Conservation (phyloP, 2,888 invertebrate species). For the Drosophila eohydei region DNA sequence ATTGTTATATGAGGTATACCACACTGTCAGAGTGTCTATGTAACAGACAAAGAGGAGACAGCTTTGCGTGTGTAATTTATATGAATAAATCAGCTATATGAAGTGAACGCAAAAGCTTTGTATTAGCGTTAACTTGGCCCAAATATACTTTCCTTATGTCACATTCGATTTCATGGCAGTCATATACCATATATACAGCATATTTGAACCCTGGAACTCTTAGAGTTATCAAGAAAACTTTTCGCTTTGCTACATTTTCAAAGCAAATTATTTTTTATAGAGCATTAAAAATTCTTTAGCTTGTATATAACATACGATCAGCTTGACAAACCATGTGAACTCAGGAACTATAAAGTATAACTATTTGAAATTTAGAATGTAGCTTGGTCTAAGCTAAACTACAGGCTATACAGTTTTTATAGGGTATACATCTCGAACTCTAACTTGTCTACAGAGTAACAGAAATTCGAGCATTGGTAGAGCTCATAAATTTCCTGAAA, state of each 20-base stretch:
- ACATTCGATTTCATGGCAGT: too few relatives aligned
- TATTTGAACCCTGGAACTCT: not conserved
- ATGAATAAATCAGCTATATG: not conserved
- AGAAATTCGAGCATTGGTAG: not conserved
- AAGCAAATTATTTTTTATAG: not conserved
- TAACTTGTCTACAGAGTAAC: slow-evolving; percentile 1
- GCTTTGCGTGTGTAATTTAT: not conserved
- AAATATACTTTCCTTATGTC: too few relatives aligned
- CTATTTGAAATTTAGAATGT: not conserved
- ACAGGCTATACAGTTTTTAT: too few relatives aligned
- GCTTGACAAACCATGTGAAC: not conserved
- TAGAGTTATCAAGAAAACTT: not conserved
- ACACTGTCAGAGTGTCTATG: not conserved
- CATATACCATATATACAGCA: not conserved
- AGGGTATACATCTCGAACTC: too few relatives aligned
- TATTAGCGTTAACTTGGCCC: too few relatives aligned
- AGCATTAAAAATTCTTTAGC: not conserved
- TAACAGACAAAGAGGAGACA: not conserved
- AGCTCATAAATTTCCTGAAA: not conserved
- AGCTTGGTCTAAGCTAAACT: too few relatives aligned
- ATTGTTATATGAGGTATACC: slow-evolving; percentile 1
- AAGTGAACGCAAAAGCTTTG: not conserved
- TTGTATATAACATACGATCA: not conserved
- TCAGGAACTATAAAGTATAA: not conserved
- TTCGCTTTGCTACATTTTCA: too few relatives aligned